Evolutionary conservation across 2,888 invertebrate species (phyloP).

Genomic region (Schizaphis graminum): DNA sequence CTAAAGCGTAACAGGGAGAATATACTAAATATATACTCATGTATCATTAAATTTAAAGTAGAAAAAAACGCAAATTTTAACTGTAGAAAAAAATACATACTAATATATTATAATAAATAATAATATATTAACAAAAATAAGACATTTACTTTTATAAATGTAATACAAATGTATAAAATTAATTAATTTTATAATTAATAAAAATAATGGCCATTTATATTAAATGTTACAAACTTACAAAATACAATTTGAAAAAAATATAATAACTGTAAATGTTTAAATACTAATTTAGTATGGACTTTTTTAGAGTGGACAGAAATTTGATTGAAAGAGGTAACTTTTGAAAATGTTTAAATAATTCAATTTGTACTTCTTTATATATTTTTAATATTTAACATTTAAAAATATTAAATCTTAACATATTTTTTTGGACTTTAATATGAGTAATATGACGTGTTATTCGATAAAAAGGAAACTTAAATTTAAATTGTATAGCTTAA

Average conservation of each 20-base stretch:
- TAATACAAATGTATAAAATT: not conserved
- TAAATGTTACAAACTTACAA: no score
- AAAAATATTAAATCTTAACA: not conserved
- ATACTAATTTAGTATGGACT: not conserved
- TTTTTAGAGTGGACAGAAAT: not conserved
- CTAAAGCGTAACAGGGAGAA: not conserved
- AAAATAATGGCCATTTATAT: not conserved
- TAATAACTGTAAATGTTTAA: not conserved
- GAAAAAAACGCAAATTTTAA: not conserved
- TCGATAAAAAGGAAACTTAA: no score
- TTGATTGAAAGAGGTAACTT: not conserved
- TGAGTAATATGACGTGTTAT: no score
- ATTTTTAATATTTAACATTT: not conserved
- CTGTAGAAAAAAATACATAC: not conserved
- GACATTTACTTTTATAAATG: not conserved
- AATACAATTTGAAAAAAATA: not conserved
- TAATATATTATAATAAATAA: not conserved
- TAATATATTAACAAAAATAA: not conserved
- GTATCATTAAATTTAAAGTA: conserved; percentile 24
- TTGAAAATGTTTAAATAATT: not conserved
- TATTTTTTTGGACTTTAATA: no score
- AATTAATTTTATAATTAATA: not conserved
- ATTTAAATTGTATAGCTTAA: not conserved
- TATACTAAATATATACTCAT: not conserved
- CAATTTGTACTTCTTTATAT: not conserved